phyloP scores from a whole-genome alignment of 2,797 vertebrate genomes.

The Tarsius wallacei region DNA sequence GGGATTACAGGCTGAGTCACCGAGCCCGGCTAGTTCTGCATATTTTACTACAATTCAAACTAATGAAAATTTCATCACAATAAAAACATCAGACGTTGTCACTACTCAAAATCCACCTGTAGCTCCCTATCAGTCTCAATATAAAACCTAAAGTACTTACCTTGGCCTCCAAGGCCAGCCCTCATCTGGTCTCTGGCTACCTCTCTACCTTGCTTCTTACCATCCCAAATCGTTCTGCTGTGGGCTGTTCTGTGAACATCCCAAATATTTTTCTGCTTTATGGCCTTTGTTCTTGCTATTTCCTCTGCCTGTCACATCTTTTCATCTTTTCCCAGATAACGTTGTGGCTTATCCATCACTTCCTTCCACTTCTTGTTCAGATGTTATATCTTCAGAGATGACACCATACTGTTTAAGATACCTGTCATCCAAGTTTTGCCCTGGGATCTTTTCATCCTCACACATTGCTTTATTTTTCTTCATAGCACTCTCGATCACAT shows the following conservation, averaged over 20 bases:
- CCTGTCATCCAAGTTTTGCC: neutral
- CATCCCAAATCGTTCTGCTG: neutral
- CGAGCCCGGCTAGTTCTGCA: neutral
- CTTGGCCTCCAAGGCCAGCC: neutral
- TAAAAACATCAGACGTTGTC: neutral
- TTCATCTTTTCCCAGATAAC: neutral
- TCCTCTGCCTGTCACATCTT: neutral
- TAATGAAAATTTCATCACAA: neutral
- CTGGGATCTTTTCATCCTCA: neutral
- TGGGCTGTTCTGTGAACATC: neutral
- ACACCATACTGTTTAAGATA: neutral
- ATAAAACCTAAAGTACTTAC: neutral
- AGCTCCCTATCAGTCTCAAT: neutral
- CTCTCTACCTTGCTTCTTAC: neutral
- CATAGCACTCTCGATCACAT: neutral
- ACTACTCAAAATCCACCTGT: neutral
- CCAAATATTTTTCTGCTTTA: neutral
- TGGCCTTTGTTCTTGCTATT: neutral
- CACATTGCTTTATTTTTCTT: neutral
- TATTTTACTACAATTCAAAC: conserved; percentile 48
- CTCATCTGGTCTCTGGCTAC: neutral
- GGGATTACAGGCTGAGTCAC: too few relatives aligned
- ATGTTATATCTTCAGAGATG: neutral
- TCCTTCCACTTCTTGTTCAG: neutral
- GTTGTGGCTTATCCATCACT: neutral